phyloP scores from a whole-genome alignment of 2,797 vertebrate genomes.

The Lepilemur septentrionalis region DNA sequence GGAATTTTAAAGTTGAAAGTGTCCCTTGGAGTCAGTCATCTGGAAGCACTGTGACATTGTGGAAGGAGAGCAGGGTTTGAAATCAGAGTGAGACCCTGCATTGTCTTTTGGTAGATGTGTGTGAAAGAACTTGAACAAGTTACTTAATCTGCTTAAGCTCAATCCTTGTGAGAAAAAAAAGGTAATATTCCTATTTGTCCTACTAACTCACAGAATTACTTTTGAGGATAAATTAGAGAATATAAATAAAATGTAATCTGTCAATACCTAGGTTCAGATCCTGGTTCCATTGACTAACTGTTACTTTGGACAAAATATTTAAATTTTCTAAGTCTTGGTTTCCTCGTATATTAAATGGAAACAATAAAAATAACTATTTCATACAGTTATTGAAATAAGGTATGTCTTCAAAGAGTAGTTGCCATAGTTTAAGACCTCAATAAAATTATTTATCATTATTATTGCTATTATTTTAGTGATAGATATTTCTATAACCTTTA shows the following conservation, averaged over 20 bases:
- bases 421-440: neutral
- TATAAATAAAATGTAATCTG: neutral
- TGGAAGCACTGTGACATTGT: neutral
- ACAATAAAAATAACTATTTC: neutral
- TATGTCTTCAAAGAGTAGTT: neutral
- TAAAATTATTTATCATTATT: neutral
- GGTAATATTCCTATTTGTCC: neutral
- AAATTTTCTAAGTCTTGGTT: conserved; percentile 13
- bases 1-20: neutral
- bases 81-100: neutral
- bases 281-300: neutral
- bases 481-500: neutral
- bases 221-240: neutral
- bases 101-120: neutral
- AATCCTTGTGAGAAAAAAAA: neutral
- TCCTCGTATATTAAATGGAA: neutral
- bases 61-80: neutral
- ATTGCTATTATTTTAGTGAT: neutral
- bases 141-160: neutral
- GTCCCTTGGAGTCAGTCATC: no score
- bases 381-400: neutral
- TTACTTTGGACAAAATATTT: neutral
- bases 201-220: neutral
- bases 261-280: neutral
- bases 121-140: neutral